These are phyloP conservation scores for Pseudonaja textilis DNA, from an alignment of 2,113 vertebrate species.

Conservation along the genomic window DNA sequence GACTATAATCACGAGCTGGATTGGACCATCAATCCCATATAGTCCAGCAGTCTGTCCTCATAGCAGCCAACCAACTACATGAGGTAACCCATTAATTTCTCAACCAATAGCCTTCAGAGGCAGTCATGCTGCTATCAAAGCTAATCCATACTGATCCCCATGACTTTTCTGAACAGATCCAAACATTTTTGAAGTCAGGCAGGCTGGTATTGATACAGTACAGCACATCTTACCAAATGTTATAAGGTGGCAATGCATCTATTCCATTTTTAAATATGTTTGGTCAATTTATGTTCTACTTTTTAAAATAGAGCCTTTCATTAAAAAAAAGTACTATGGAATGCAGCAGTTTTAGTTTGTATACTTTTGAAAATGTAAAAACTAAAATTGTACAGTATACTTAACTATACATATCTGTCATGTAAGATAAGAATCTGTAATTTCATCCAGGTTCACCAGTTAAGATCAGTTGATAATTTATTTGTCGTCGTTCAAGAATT, in stretches of 20 bases:
- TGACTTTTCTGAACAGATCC: neutral
- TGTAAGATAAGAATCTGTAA: neutral
- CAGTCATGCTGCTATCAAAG: neutral
- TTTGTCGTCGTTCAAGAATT: slow-evolving; percentile 92
- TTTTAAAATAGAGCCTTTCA: neutral
- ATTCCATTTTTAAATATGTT: neutral
- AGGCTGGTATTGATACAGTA: neutral
- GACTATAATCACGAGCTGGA: neutral
- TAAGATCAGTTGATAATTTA: slow-evolving; percentile 93
- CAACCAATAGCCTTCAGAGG: neutral
- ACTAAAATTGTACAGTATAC: neutral
- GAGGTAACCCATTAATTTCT: neutral
- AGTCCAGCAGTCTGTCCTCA: neutral
- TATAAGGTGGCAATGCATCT: neutral
- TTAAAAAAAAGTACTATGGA: neutral
- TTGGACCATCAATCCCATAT: neutral
- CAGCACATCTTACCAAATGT: neutral
- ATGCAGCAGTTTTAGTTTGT: neutral
- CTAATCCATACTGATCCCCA: neutral
- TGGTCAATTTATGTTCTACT: neutral
- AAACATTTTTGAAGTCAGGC: neutral
- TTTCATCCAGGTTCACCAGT: slow-evolving; percentile 80
- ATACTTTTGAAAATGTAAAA: neutral
- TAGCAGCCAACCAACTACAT: neutral
- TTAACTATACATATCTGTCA: neutral